phyloP scores from a whole-genome alignment of 1,140 invertebrate species.

The Zaprionus kolodkinae region DNA sequence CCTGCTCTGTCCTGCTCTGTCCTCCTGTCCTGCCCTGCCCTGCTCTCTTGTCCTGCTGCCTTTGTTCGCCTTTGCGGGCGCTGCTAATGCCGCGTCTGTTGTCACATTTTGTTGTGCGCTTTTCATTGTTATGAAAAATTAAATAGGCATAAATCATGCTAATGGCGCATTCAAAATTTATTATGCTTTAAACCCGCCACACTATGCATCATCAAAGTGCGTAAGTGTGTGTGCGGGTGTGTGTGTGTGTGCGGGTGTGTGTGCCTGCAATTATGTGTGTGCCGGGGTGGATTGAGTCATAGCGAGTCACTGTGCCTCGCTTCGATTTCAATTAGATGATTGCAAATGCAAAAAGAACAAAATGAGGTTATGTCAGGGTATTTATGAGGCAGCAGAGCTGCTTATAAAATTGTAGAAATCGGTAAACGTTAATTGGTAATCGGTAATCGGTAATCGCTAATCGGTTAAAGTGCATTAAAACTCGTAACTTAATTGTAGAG shows the following conservation, averaged over 20 bases:
- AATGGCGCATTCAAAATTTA: constrained; percentile 83
- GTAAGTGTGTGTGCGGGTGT: constrained; percentile 58
- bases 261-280: constrained; percentile 67
- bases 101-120: constrained; percentile 54
- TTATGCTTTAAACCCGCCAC: constrained; percentile 73
- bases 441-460: neutral
- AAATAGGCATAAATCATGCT: constrained; percentile 83
- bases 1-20: constrained; percentile 7
- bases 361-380: neutral
- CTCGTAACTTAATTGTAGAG: too few species aligned
- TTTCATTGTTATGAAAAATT: constrained; percentile 82
- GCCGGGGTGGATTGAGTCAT: constrained; percentile 36
- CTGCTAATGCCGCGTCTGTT: constrained; percentile 65
- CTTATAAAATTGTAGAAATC: neutral
- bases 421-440: neutral
- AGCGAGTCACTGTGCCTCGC: too few species aligned
- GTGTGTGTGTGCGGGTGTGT: constrained; percentile 1
- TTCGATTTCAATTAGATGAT: constrained; percentile 77
- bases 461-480: too few species aligned
- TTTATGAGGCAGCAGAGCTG: neutral
- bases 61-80: constrained; percentile 50
- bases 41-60: constrained; percentile 12
- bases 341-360: constrained; percentile 44
- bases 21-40: constrained; percentile 16
- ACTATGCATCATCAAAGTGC: constrained; percentile 40